A percentile compares a stretch with the other conserved stretches of the same genome.
Conservation (phyloP, 1,140 invertebrate species). For the Hormaphis cornu region DNA sequence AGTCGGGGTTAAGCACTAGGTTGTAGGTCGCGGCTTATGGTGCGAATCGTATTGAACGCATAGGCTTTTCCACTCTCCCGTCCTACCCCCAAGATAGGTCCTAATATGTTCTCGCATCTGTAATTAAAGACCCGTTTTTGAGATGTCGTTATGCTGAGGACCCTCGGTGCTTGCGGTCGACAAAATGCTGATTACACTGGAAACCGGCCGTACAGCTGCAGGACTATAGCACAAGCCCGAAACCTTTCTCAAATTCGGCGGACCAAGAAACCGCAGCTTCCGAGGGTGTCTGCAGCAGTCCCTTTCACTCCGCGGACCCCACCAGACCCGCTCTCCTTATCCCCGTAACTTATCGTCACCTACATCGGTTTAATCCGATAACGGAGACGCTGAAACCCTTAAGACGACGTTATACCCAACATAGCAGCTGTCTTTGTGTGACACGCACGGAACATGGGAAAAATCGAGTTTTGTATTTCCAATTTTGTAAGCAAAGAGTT, state of each 20-base stretch:
- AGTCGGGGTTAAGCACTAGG: neutral
- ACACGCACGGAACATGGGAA: no score
- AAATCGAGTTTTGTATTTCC: no score
- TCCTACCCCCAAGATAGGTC: neutral
- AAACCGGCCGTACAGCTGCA: conserved; percentile 28
- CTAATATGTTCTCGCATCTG: conserved; percentile 25
- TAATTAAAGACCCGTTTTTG: conserved; percentile 32
- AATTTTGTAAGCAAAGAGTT: no score
- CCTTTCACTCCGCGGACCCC: neutral
- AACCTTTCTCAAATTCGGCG: conserved; percentile 27
- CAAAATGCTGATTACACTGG: conserved; percentile 29
- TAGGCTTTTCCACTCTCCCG: no score
- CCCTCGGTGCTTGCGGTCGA: conserved; percentile 20
- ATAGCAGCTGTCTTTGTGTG: no score
- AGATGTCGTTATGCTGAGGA: conserved; percentile 13
- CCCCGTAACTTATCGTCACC: conserved; percentile 26
- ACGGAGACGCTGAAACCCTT: neutral
- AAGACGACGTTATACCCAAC: neutral
- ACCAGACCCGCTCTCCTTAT: neutral
- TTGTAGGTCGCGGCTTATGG: neutral
- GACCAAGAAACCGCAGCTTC: conserved; percentile 30
- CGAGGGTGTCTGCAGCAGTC: conserved; percentile 12
- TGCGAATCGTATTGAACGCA: neutral
- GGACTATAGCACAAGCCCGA: neutral
- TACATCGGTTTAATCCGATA: conserved; percentile 14